These are phyloP conservation scores for Atethmia centrago DNA, from an alignment of 2,888 invertebrate genomes.

Conservation along the genomic window DNA sequence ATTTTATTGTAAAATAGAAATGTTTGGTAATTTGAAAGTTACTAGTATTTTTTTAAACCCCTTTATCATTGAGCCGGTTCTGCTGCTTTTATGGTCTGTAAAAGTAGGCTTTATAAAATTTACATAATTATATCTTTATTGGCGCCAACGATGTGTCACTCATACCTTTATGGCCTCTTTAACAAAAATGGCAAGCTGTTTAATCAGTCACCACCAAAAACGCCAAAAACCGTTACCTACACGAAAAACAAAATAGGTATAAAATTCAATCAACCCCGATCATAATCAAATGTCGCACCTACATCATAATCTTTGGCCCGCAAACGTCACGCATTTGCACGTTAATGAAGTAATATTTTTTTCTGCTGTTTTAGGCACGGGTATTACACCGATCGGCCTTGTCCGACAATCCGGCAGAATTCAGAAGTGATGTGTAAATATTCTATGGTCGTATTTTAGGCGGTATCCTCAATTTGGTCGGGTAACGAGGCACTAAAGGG, in stretches of 20 bases:
- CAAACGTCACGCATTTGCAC: slow-evolving; percentile 77
- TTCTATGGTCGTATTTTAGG: slow-evolving; percentile 20
- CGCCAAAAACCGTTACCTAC: background rate
- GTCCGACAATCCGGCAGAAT: slow-evolving; percentile 75
- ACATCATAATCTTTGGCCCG: slow-evolving; percentile 72
- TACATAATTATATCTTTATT: slow-evolving; percentile 27
- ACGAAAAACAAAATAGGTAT: slow-evolving; percentile 4
- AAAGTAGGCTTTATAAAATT: slow-evolving; percentile 30
- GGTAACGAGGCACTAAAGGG: slow-evolving; percentile 79
- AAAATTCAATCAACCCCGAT: slow-evolving; percentile 15
- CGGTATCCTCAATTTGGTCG: slow-evolving; percentile 65
- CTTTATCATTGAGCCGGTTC: background rate
- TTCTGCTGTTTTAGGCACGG: slow-evolving; percentile 82
- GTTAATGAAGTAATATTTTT: slow-evolving; percentile 85
- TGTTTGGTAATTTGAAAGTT: background rate
- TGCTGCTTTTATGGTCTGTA: background rate
- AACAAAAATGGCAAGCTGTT: slow-evolving; percentile 16
- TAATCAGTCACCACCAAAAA: slow-evolving; percentile 16
- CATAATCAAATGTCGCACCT: slow-evolving; percentile 43
- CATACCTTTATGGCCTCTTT: slow-evolving; percentile 26
- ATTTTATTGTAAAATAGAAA: background rate
- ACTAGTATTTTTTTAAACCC: background rate
- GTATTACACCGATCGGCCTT: slow-evolving; percentile 81
- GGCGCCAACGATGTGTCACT: slow-evolving; percentile 41
- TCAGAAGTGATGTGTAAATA: slow-evolving; percentile 73